Evolutionary conservation across 1,140 invertebrate genomes (phyloP).

Genomic region (Scaptomyza hsui): DNA sequence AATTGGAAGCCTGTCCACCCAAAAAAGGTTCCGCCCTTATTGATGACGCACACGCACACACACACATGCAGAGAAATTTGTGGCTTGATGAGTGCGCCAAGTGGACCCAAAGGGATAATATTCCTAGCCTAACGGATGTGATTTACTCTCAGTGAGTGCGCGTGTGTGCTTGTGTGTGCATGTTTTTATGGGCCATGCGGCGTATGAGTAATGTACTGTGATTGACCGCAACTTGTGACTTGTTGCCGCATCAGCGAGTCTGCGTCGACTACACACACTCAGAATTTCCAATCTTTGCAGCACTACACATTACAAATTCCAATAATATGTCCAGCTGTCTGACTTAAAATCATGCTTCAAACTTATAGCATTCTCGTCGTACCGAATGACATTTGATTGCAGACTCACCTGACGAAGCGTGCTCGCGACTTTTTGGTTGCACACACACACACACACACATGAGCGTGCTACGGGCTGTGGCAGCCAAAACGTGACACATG

Average conservation of each 20-base stretch:
- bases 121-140: constrained; percentile 31
- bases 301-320: background rate
- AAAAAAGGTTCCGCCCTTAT: constrained; percentile 49
- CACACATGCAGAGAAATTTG: constrained; percentile 32
- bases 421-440: background rate
- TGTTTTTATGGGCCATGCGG: constrained; percentile 23
- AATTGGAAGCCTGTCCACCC: constrained; percentile 12
- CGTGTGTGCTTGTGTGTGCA: background rate
- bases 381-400: constrained; percentile 12
- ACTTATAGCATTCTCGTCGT: background rate
- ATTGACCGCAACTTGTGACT: constrained; percentile 65
- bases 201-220: constrained; percentile 69
- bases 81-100: constrained; percentile 61
- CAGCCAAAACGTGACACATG: constrained; percentile 83
- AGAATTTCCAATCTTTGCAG: constrained; percentile 9
- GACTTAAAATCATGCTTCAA: background rate
- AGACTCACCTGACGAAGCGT: constrained; percentile 9
- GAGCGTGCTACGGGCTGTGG: constrained; percentile 57
- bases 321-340: background rate
- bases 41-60: constrained; percentile 47
- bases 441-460: constrained; percentile 51
- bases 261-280: constrained; percentile 14
- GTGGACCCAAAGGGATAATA: constrained; percentile 73
- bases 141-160: constrained; percentile 39
- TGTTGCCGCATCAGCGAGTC: constrained; percentile 54